phyloP scores from a whole-genome alignment of 2,113 vertebrate genomes.

The Sitta europaea region DNA sequence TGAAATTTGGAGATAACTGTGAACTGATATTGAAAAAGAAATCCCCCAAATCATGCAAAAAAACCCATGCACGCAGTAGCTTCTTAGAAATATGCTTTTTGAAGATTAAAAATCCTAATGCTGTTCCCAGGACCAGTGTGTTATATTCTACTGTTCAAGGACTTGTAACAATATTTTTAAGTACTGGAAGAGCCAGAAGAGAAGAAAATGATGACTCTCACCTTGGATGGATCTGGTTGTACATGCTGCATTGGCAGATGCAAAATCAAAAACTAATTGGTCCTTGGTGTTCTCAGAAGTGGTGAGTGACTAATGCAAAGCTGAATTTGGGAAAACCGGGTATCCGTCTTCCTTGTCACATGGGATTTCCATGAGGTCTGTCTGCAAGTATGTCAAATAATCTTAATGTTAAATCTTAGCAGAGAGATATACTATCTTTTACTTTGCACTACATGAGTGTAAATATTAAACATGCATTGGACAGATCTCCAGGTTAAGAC shows the following conservation, averaged over 20 bases:
- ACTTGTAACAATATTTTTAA: not conserved
- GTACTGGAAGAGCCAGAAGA: not conserved
- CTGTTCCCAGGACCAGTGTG: not conserved
- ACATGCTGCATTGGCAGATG: not conserved
- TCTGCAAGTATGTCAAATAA: not conserved
- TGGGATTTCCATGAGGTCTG: not conserved
- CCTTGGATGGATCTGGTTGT: not conserved
- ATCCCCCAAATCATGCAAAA: not conserved
- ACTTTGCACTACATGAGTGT: not conserved
- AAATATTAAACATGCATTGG: not conserved
- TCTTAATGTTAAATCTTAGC: not conserved
- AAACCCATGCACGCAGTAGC: accelerated
- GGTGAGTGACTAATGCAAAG: not conserved
- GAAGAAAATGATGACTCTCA: not conserved
- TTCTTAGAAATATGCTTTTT: not conserved
- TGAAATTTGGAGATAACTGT: not conserved
- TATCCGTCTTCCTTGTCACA: not conserved
- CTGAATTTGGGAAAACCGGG: not conserved
- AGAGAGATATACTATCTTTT: not conserved
- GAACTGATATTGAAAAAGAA: not conserved
- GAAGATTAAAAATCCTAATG: not conserved
- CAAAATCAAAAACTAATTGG: not conserved
- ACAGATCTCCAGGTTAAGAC: not conserved
- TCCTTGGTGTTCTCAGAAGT: not conserved
- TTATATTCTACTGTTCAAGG: not conserved